phyloP scores from a whole-genome alignment of 2,888 invertebrate genomes.

The Harmothoe impar region DNA sequence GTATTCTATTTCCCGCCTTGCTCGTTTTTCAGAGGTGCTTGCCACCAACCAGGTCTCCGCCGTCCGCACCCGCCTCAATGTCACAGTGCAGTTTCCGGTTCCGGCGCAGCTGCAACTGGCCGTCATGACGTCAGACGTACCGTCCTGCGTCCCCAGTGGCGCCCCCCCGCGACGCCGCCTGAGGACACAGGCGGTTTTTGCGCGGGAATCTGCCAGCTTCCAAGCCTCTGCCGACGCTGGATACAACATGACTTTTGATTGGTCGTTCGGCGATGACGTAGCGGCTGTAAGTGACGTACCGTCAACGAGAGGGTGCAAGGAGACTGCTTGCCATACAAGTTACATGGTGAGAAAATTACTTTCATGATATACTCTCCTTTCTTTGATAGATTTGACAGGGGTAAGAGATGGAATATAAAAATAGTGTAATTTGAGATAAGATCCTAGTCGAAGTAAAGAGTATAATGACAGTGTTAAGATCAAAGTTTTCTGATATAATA shows the following conservation, averaged over 20 bases:
- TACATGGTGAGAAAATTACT: background rate
- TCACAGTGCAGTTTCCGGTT: constrained; percentile 49
- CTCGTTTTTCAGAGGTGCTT: constrained; percentile 27
- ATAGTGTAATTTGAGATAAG: too few species aligned
- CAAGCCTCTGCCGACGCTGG: constrained; percentile 26
- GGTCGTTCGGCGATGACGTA: constrained; percentile 46
- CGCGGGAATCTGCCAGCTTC: background rate
- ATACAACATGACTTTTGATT: constrained; percentile 55
- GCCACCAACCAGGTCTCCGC: constrained; percentile 28
- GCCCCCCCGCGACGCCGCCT: background rate
- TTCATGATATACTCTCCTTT: background rate
- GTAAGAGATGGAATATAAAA: too few species aligned
- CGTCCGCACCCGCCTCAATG: constrained; percentile 45
- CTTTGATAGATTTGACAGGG: background rate
- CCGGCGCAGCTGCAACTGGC: constrained; percentile 20
- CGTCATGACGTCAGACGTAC: constrained; percentile 31
- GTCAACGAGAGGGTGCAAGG: background rate
- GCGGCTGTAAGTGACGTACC: background rate
- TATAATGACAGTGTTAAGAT: too few species aligned
- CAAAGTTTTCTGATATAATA: too few species aligned
- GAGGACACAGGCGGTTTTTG: background rate
- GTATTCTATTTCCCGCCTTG: background rate
- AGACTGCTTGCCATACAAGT: background rate
- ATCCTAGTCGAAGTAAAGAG: too few species aligned
- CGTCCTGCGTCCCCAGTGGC: background rate